Conservation (phyloP, 2,113 vertebrate species). For the Zootoca vivipara region DNA sequence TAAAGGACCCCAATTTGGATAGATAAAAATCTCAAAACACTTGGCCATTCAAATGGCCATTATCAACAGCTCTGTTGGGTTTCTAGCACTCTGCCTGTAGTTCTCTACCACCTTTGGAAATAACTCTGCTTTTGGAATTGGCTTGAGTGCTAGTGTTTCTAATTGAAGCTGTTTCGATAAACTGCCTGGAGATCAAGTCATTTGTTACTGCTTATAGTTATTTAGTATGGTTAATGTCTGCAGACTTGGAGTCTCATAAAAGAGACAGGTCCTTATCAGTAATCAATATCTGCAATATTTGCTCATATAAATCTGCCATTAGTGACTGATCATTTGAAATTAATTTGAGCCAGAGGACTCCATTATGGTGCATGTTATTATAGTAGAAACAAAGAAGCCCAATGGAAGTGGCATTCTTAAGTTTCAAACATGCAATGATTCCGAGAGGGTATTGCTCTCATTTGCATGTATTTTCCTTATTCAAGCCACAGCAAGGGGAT, state of each 20-base stretch:
- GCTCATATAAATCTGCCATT: conserved; percentile 50
- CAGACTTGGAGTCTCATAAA: conserved; percentile 42
- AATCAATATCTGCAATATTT: conserved; percentile 61
- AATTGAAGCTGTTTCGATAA: conserved; percentile 29
- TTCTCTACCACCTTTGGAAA: conserved; percentile 15
- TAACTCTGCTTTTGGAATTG: not conserved
- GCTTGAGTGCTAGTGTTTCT: not conserved
- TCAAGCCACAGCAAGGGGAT: not conserved
- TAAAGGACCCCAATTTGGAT: too few species aligned
- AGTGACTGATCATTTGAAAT: conserved; percentile 27
- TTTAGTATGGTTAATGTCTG: conserved; percentile 26
- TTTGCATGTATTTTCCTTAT: not conserved
- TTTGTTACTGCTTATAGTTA: conserved; percentile 51
- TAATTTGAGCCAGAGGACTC: conserved; percentile 40
- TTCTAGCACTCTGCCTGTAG: not conserved
- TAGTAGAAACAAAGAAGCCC: conserved; percentile 10
- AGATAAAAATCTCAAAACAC: not conserved
- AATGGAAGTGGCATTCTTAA: not conserved
- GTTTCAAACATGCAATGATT: not conserved
- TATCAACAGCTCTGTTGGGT: not conserved
- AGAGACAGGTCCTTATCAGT: conserved; percentile 39
- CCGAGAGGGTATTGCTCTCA: not conserved
- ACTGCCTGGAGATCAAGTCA: not conserved
- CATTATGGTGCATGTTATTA: not conserved
- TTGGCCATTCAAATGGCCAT: not conserved